Evolutionary conservation across 1,140 invertebrate species (phyloP).

Genomic region (Hesperophylax magnus): DNA sequence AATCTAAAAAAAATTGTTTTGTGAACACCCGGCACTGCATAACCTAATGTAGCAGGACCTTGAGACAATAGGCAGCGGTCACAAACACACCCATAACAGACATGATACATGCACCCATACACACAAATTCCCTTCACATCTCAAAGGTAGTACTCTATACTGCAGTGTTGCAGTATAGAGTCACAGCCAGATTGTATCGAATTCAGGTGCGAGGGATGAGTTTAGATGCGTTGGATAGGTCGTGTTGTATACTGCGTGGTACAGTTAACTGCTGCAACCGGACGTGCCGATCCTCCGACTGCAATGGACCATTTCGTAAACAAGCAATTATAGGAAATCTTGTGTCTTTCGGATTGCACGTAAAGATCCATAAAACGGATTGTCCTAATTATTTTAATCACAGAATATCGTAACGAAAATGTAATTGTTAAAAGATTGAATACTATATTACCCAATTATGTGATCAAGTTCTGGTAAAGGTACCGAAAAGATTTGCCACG

Average conservation of each 20-base stretch:
- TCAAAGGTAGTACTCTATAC: not conserved
- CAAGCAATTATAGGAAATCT: too few relatives aligned
- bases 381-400: too few relatives aligned
- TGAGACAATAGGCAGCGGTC: conserved; percentile 42
- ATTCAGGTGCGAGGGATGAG: conserved; percentile 22
- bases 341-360: too few relatives aligned
- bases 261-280: conserved; percentile 18
- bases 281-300: not conserved
- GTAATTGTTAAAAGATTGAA: too few relatives aligned
- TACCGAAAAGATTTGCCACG: too few relatives aligned
- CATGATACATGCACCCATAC: conserved; percentile 4
- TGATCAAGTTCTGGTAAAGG: too few relatives aligned
- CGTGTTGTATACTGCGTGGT: conserved; percentile 3
- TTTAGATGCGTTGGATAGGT: conserved; percentile 37
- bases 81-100: conserved; percentile 12
- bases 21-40: conserved; percentile 30
- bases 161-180: not conserved
- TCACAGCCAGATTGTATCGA: not conserved
- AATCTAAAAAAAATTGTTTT: not conserved
- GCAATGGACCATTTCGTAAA: conserved; percentile 1
- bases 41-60: conserved; percentile 23
- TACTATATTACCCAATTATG: too few relatives aligned
- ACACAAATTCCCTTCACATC: not conserved
- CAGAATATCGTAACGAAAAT: too few relatives aligned
- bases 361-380: too few relatives aligned